Evolutionary conservation across 2,797 vertebrate species (phyloP), one percentile per base, ranked within the genome.

Genomic region (Thripadectes ignobilis): DNA sequence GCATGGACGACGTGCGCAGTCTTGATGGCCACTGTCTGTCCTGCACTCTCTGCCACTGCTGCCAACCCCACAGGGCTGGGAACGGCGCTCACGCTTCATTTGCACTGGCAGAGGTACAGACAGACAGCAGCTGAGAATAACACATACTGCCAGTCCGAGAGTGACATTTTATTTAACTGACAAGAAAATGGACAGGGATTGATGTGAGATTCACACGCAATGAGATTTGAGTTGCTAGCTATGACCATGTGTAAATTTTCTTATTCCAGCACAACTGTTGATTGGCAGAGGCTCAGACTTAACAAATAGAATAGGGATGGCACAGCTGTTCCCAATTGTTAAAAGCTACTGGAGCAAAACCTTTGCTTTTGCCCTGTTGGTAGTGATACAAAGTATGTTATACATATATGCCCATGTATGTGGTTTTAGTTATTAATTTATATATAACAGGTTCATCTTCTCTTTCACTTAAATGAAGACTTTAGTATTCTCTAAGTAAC

Each of bases 351-450:
- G 77, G 29, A 85, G 52, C 36, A 86, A 80, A 87, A 63, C 4
- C 12, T 84, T 85, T 67, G 13, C 7, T 79, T 89, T 92, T 87
- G 12, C 54, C 7, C 0, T 3, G 11, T 52, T 79, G 30, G 16
- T 45, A 88, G 39, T 3, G 43, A 66, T 38, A 51, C 4, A 34
- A 82, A 68, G 9, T 30, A 30, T 22, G 12, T 27, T 55, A 43
- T 9, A 63, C 1, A 4, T 16, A 49, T 9, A n/a, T 8, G 29
- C 7, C 55, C 29, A 43, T 0, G 0, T 14, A 51, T 0, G 0
- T 41, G 57, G 19, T 90, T 89, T 68, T 17, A 68, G 17, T n/a
- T 62, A 45, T 5, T 55, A 36, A 82, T 69, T 72, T 85, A 59
- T 27, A 45, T 27, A 6, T 32, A 77, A 52, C 7, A 85, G 30